phyloP scores from a whole-genome alignment of 2,888 invertebrate species.

The Scrobipalpa costella region DNA sequence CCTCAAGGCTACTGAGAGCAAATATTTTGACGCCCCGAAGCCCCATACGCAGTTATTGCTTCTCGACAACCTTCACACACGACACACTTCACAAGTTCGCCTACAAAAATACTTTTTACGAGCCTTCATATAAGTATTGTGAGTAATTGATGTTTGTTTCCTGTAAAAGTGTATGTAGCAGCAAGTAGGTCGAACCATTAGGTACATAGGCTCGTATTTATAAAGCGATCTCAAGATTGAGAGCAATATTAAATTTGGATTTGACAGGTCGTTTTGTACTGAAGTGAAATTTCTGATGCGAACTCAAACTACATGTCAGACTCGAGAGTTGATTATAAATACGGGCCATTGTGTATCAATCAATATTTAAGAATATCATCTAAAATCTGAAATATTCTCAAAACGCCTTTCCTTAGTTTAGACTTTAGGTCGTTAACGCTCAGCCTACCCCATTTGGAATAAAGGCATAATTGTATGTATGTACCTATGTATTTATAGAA shows the following conservation, averaged over 20 bases:
- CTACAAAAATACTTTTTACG: conserved; percentile 4
- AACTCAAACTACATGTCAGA: no score
- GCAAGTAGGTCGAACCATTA: neutral
- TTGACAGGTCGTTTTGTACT: no score
- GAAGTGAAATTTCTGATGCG: no score
- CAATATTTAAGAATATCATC: no score
- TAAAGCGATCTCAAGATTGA: no score
- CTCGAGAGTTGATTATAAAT: no score
- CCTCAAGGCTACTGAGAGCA: conserved; percentile 13
- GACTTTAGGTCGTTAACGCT: neutral
- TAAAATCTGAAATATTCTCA: neutral
- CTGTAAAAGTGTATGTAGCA: neutral
- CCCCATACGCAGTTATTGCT: conserved; percentile 15
- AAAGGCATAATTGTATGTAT: neutral
- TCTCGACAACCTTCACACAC: neutral
- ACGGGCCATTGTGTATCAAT: no score
- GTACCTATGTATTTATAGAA: neutral
- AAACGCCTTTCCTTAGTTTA: neutral
- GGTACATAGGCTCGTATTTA: neutral
- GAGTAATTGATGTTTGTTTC: conserved; percentile 10
- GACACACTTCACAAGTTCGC: conserved; percentile 6
- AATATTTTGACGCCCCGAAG: conserved; percentile 22
- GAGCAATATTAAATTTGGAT: no score
- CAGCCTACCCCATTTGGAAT: no score
- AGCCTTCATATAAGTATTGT: neutral